phyloP scores from a whole-genome alignment of 2,113 vertebrate species.

The Calyptommatus sinebrachiatus region DNA sequence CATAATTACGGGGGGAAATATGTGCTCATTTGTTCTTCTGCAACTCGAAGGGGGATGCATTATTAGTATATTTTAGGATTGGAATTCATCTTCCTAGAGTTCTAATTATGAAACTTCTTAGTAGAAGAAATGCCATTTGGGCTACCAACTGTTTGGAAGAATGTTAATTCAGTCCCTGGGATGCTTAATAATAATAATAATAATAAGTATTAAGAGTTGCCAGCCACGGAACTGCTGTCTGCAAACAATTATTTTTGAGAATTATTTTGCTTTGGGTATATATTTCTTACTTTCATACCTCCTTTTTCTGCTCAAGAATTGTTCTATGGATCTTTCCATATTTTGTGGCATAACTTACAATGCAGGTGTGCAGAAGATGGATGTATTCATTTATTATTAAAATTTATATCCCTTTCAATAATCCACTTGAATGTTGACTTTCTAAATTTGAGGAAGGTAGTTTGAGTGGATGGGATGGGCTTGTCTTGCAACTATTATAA shows the following conservation, averaged over 20 bases:
- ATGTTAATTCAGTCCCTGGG: conserved; percentile 30
- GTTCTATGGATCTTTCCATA: neutral
- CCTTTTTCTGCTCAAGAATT: neutral
- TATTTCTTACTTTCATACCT: neutral
- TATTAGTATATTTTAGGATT: conserved; percentile 13
- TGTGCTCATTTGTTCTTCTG: conserved; percentile 28
- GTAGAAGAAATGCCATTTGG: conserved; percentile 19
- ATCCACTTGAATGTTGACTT: no score
- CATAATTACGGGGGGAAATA: conserved; percentile 29
- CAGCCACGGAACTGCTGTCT: conserved; percentile 9
- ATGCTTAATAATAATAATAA: conserved; percentile 8
- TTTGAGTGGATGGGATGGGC: no score
- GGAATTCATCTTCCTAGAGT: conserved; percentile 32
- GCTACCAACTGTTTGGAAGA: conserved; percentile 26
- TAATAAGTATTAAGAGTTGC: neutral
- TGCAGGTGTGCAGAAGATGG: no score
- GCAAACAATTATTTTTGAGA: conserved; percentile 4
- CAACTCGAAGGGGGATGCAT: conserved; percentile 20
- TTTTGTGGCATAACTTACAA: neutral
- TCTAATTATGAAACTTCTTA: conserved; percentile 37
- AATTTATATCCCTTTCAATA: no score
- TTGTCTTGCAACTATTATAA: no score
- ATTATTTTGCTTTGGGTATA: neutral
- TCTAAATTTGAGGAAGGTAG: no score
- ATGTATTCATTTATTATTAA: no score